Evolutionary conservation across 1,140 invertebrate species (phyloP), one percentile per base, ranked within the genome.

Genomic region (Drosophila albomicans): DNA sequence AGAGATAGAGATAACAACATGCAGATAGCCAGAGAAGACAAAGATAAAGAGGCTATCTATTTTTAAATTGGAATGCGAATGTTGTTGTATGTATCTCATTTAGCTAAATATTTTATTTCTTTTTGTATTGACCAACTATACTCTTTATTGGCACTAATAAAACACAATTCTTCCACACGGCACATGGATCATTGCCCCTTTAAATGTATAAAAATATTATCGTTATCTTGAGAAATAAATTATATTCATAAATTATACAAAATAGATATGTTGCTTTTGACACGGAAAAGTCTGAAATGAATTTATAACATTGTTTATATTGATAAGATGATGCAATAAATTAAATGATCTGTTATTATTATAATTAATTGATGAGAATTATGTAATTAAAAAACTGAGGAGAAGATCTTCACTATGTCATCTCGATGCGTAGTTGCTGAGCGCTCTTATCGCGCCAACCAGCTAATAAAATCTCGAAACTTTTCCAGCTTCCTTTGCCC

Each of bases 401-500:
- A 25, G 3, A 25, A 25, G 3, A 25, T 25, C 20, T 25, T 43
- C 35, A 57, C 54, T 32, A 5, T 57, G 54, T 13, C 30, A 57
- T 57, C 54, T 57, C 54, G 15, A 56, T 11, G 1, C 2, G 15
- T 32, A 32, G 11, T 52, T 30, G 48, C 2, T n/a, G 1, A 13
- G 0, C 48, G 1, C 13, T n/a, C 45, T 30, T 82, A 68, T 25
- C 71, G 67, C n/a, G 72, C 73, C 56, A 88, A 32, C 84, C 84
- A 88, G 4, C 48, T 49, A 7, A 88, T 54, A 25, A 88, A 88
- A 15, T 81, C 67, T 10, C 73, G 72, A 32, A 88, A 66, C 41
- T 81, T 88, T 13, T 78, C 51, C n/a, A 88, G 35, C 63, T 76
- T 54, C 0, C 54, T 51, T 4, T 64, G 56, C 5, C 84, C 80